These are phyloP conservation scores for Pluvialis apricaria DNA, from an alignment of 2,113 vertebrate species.

Conservation along the genomic window DNA sequence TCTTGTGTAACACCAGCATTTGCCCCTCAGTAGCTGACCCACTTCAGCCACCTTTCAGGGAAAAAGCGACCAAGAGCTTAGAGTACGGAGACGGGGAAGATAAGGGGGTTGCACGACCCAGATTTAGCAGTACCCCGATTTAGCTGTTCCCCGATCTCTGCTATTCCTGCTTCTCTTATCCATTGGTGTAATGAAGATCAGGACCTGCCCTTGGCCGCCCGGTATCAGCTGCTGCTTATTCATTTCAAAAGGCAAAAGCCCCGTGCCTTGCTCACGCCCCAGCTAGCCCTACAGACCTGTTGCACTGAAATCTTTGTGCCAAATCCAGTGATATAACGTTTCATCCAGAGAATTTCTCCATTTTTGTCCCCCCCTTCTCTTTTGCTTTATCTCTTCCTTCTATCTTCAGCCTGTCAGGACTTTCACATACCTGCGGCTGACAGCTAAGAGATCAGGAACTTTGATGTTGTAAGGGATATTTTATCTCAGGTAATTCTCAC, in stretches of 20 bases:
- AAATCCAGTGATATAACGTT: constrained; percentile 19
- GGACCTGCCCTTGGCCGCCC: neutral
- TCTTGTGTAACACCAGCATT: neutral
- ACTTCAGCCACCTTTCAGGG: neutral
- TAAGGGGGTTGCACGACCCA: accelerated
- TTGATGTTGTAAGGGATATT: constrained; percentile 88
- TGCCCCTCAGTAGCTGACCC: neutral
- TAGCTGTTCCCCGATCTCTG: neutral
- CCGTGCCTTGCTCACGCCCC: constrained; percentile 33
- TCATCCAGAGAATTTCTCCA: constrained; percentile 46
- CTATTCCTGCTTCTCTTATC: neutral
- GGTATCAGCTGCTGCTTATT: neutral
- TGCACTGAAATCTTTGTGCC: constrained; percentile 44
- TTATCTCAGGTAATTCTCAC: constrained; percentile 83
- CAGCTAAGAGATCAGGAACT: constrained; percentile 75
- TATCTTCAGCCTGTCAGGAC: constrained; percentile 76
- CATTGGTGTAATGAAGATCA: neutral
- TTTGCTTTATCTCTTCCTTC: constrained; percentile 75
- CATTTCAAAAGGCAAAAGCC: neutral
- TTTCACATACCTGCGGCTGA: constrained; percentile 75
- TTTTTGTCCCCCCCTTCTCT: neutral
- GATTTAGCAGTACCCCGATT: neutral
- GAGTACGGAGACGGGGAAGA: neutral
- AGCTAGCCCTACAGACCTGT: neutral
- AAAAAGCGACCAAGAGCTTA: neutral